phyloP scores from a whole-genome alignment of 2,888 invertebrate species.

The Polietes domitor region DNA sequence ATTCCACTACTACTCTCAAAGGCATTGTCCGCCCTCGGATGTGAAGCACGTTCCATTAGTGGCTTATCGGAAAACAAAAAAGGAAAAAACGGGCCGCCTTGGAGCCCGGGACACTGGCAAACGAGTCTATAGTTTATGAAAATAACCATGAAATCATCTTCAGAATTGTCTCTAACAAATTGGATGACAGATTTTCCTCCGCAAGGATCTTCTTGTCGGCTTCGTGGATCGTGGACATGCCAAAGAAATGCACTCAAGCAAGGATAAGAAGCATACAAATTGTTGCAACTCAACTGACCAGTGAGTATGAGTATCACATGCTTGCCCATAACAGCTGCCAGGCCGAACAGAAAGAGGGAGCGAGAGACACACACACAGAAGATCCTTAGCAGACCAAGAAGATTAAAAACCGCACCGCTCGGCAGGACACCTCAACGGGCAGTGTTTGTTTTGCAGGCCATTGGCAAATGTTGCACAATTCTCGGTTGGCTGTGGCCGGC shows the following conservation, averaged over 20 bases:
- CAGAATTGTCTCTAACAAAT: conserved; percentile 48
- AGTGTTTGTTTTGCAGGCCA: not conserved
- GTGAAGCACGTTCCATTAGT: too few relatives aligned
- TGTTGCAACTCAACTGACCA: not conserved
- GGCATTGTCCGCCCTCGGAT: too few relatives aligned
- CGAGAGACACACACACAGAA: not conserved
- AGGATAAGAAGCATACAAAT: conserved; percentile 60
- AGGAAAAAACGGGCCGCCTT: too few relatives aligned
- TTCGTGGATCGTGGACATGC: not conserved
- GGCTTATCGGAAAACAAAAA: too few relatives aligned
- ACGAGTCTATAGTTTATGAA: conserved; percentile 44
- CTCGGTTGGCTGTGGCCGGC: too few relatives aligned
- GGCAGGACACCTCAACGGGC: not conserved
- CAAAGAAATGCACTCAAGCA: conserved; percentile 63
- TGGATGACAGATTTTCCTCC: conserved; percentile 41
- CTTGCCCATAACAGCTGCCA: too few relatives aligned
- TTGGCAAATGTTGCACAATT: not conserved
- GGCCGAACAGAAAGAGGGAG: too few relatives aligned
- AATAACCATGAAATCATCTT: conserved; percentile 51
- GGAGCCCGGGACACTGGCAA: not conserved
- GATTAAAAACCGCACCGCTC: conserved; percentile 36
- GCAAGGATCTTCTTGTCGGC: too few relatives aligned
- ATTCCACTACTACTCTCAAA: too few relatives aligned
- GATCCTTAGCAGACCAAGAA: not conserved
- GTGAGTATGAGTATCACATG: not conserved